A percentile compares a stretch with the other conserved stretches of the same genome.
These are phyloP conservation scores for Motacilla tschutschensis DNA, from an alignment of 2,113 vertebrate species.

Conservation along the genomic window DNA sequence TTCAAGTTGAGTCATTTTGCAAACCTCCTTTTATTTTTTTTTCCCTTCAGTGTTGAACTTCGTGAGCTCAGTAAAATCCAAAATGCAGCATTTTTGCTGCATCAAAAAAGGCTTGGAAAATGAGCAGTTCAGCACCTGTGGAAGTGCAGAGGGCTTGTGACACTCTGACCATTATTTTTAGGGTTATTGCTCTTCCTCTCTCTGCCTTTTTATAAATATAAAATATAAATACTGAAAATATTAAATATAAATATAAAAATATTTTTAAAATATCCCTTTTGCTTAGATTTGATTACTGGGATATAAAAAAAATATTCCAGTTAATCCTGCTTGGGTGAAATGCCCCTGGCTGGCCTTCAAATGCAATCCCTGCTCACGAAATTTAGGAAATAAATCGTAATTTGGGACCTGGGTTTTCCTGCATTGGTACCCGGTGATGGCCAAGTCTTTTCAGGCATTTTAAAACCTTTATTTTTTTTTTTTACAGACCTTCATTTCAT, in stretches of 20 bases:
- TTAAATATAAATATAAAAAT: neutral
- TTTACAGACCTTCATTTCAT: neutral
- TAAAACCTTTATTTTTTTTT: neutral
- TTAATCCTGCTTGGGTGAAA: neutral
- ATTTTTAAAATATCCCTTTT: neutral
- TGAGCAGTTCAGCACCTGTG: neutral
- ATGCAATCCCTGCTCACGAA: neutral
- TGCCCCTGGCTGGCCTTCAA: constrained; percentile 5
- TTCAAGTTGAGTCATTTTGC: neutral
- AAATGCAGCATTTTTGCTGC: neutral
- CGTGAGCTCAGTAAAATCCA: neutral
- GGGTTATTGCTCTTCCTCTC: neutral
- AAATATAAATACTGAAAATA: neutral
- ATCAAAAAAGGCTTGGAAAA: neutral
- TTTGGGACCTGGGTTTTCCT: neutral
- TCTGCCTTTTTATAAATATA: neutral
- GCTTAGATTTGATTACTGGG: neutral
- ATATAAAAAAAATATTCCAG: neutral
- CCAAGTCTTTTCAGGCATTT: constrained; percentile 9
- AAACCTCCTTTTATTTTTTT: neutral
- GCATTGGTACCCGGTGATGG: neutral
- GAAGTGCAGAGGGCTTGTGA: neutral
- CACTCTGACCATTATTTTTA: neutral
- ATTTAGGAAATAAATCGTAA: neutral
- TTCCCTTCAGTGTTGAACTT: neutral